phyloP scores from a whole-genome alignment of 2,113 vertebrate species.

The Pteruthius melanotis region DNA sequence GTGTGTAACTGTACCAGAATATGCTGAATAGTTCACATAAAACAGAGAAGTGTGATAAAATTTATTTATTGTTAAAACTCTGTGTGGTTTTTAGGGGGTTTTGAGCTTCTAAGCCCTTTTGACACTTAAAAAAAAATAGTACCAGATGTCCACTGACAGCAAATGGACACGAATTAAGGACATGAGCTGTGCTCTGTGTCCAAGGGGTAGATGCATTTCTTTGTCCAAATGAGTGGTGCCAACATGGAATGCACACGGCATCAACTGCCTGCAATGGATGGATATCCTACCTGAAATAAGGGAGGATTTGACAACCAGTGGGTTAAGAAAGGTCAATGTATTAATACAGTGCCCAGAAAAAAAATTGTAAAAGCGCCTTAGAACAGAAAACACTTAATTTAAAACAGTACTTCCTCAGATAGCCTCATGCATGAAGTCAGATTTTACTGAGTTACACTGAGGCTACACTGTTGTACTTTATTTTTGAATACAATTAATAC shows the following conservation, averaged over 20 bases:
- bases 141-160: background rate
- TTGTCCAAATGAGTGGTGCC: background rate
- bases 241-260: background rate
- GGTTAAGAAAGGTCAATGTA: background rate
- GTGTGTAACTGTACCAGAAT: background rate
- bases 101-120: background rate
- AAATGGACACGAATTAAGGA: background rate
- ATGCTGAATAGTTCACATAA: too few species aligned
- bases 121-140: background rate
- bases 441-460: background rate
- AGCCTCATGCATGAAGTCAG: background rate
- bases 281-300: background rate
- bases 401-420: background rate
- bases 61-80: background rate
- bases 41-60: background rate
- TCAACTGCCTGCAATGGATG: background rate
- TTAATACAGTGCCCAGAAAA: background rate
- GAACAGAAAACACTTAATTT: background rate
- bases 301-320: rapidly evolving
- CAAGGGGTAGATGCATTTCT: background rate
- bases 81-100: background rate
- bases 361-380: background rate
- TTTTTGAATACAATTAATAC: conserved; percentile 5
- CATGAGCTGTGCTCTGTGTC: background rate
- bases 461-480: background rate